Percentiles rank a stretch among this genome's conserved stretches.
These are phyloP conservation scores for Carlito syrichta DNA, from an alignment of 2,113 vertebrate genomes.

Conservation along the genomic window DNA sequence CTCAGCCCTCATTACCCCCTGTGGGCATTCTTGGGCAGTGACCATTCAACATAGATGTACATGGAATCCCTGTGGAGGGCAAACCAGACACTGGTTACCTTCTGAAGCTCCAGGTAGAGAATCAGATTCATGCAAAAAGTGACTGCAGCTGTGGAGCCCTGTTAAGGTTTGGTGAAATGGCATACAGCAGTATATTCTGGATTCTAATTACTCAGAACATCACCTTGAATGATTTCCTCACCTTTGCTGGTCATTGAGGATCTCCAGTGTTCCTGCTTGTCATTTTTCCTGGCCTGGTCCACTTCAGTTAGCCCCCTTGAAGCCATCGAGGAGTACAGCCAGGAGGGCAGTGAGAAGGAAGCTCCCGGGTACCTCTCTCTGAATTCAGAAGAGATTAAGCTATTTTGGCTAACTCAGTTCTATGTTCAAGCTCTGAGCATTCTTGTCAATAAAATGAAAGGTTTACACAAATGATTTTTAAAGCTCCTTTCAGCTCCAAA, in stretches of 20 bases:
- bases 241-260: background rate
- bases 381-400: conserved; percentile 18
- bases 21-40: background rate
- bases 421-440: conserved; percentile 5
- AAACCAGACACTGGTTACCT: background rate
- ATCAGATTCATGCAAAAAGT: background rate
- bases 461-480: background rate
- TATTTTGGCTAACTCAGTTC: background rate
- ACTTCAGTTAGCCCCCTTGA: background rate
- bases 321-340: background rate
- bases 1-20: background rate
- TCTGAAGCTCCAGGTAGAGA: background rate
- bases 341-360: background rate
- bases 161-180: background rate
- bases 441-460: conserved; percentile 13
- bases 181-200: background rate
- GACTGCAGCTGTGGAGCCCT: background rate
- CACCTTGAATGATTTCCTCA: background rate
- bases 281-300: background rate
- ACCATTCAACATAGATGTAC: background rate
- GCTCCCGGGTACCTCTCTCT: background rate
- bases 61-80: background rate
- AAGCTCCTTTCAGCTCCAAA: conserved; percentile 10
- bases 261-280: background rate
- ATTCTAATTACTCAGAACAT: background rate